These are phyloP conservation scores for Pyrgus malvae DNA, from an alignment of 2,888 invertebrate species.

Conservation along the genomic window DNA sequence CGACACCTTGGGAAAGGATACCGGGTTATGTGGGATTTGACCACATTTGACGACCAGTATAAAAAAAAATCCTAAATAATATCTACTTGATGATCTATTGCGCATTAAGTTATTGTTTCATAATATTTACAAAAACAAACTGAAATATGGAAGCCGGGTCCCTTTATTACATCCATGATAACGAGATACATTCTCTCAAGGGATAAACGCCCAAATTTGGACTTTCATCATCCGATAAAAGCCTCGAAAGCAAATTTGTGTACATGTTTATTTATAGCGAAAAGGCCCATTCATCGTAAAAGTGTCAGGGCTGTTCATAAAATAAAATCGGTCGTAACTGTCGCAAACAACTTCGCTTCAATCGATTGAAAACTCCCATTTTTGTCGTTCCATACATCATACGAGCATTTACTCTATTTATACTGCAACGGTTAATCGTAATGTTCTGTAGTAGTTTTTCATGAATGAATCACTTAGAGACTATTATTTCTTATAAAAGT, in stretches of 20 bases:
- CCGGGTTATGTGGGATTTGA: no score
- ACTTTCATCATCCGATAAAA: constrained; percentile 17
- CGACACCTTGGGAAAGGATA: no score
- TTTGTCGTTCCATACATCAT: constrained; percentile 23
- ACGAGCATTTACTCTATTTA: constrained; percentile 24
- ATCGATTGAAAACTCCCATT: constrained; percentile 19
- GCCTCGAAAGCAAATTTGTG: constrained; percentile 17
- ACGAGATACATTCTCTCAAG: constrained; percentile 23
- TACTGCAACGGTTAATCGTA: no score
- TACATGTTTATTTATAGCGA: constrained; percentile 20
- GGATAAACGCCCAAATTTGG: constrained; percentile 18
- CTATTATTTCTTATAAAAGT: no score
- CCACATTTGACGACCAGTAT: no score
- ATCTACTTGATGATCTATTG: no score
- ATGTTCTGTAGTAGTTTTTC: no score
- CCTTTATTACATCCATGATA: no score
- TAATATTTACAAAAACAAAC: no score
- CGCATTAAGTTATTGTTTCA: no score
- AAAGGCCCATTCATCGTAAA: constrained; percentile 19
- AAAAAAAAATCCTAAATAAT: no score
- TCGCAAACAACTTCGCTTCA: constrained; percentile 23
- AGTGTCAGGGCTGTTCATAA: constrained; percentile 22
- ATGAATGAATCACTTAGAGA: no score
- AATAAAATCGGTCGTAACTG: constrained; percentile 25
- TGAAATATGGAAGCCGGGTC: constrained; percentile 1